Conservation (phyloP, 2,797 vertebrate species). For the Pangasius larnaudii region DNA sequence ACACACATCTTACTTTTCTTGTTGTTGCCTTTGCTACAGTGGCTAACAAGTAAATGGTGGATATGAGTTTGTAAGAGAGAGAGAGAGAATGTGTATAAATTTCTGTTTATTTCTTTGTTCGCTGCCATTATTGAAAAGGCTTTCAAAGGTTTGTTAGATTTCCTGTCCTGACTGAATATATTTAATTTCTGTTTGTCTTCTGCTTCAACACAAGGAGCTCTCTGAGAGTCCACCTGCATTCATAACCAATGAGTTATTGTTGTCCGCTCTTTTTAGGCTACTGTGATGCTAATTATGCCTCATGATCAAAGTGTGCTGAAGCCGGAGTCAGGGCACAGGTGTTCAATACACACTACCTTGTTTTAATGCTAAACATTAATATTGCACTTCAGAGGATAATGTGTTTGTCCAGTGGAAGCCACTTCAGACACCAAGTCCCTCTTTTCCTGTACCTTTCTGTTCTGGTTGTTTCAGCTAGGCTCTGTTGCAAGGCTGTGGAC, state of each 20-base stretch:
- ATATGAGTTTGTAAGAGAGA: constrained; percentile 1
- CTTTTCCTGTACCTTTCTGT: neutral
- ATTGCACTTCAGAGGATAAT: constrained; percentile 22
- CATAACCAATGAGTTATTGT: constrained; percentile 60
- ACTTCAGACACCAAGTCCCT: neutral
- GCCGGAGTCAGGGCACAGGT: constrained; percentile 53
- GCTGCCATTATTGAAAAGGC: constrained; percentile 40
- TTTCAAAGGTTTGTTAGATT: constrained; percentile 59
- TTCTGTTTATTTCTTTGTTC: constrained; percentile 38
- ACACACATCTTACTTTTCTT: neutral
- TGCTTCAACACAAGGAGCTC: constrained; percentile 42
- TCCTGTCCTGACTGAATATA: constrained; percentile 46
- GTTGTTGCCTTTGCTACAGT: neutral
- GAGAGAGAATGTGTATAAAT: constrained; percentile 26
- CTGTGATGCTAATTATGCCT: constrained; percentile 58
- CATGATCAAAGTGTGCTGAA: constrained; percentile 55
- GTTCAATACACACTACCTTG: constrained; percentile 12
- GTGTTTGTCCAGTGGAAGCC: constrained; percentile 9
- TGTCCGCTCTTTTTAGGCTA: constrained; percentile 47
- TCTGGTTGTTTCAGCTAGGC: neutral
- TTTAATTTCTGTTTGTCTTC: constrained; percentile 51
- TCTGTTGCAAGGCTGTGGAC: neutral
- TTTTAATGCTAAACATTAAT: constrained; percentile 35
- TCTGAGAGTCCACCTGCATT: constrained; percentile 40
- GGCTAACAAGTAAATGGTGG: neutral